Percentiles rank a stretch among this genome's conserved stretches.
These are phyloP conservation scores for Theretra japonica DNA, from an alignment of 2,888 invertebrate species.

Conservation along the genomic window DNA sequence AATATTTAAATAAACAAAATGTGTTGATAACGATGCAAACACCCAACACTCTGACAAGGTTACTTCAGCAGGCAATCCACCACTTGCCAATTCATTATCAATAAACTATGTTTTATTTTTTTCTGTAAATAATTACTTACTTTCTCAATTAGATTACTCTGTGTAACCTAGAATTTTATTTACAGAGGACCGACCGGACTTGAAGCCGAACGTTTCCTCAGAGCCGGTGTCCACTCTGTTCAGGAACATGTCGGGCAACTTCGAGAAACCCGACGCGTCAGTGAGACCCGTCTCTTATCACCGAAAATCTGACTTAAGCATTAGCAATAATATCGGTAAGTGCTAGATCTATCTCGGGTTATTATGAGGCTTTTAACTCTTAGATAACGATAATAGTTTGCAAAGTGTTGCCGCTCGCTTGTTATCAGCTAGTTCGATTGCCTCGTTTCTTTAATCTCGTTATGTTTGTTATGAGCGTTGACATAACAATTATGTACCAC, in stretches of 20 bases:
- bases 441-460: background rate
- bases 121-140: background rate
- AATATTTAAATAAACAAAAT: no score
- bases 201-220: constrained; percentile 40
- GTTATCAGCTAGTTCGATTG: background rate
- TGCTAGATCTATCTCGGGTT: background rate
- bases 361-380: background rate
- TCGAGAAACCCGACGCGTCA: constrained; percentile 45
- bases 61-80: no score
- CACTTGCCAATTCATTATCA: no score
- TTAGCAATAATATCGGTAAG: constrained; percentile 40
- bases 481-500: background rate
- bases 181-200: constrained; percentile 71
- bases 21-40: no score
- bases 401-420: background rate
- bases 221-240: constrained; percentile 56
- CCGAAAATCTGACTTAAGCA: constrained; percentile 50
- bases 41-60: no score
- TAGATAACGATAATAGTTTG: constrained; percentile 1
- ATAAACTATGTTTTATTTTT: background rate
- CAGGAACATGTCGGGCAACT: constrained; percentile 54
- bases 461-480: background rate
- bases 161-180: constrained; percentile 34
- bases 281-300: constrained; percentile 68
- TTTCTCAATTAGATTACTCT: background rate